Evolutionary conservation across 2,797 vertebrate species (phyloP), one percentile per base, ranked within the genome.

Genomic region (Mus spretus): DNA sequence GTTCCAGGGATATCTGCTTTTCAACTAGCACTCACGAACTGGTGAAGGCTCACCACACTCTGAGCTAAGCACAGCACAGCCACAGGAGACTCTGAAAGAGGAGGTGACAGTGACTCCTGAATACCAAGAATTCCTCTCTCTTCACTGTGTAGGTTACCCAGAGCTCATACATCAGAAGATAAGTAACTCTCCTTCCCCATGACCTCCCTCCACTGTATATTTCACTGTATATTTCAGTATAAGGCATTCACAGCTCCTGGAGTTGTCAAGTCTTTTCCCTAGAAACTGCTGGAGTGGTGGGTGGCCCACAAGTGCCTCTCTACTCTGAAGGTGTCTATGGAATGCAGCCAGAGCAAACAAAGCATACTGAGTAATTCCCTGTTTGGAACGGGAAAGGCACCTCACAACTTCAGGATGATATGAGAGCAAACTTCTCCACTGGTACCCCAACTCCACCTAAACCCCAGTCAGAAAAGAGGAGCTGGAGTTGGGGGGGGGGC

Each of bases 231-330:
- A 50, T 11, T 86, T 53, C 22, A 87, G 90, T 86, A 31, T 22
- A 85, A 94, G 53, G 47, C 78, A 93, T 83, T 82, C 92, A 91
- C 70, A 94, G 96, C 6, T 47, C 74, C 90, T 85, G 82, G 65
- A 63, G 80, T 84, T 79, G 53, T 12, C 3, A 78, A 78, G 24
- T 75, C 63, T 95, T 93, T 92, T 65, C 79, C 40, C 91, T 1
- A 91, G 40, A 92, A 94, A 93, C 55, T 50, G n/a, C 70, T 95
- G 37, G 12, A 90, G 44, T 82, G 40, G 14, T 85, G 53, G 79
- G 50, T 59, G 91, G 61, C 61, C 90, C 75, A 95, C 84, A 94
- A 93, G 90, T 53, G 59, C 44, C 82, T 89, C 65, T 82, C 81
- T 89, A 96, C 82, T 83, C 22, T 53, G 67, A 79, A 63, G 28